Percentiles rank a stretch among this genome's conserved stretches.
Evolutionary conservation across 2,888 invertebrate species (phyloP).

Genomic region (Ashinkailepas kermadecensis): DNA sequence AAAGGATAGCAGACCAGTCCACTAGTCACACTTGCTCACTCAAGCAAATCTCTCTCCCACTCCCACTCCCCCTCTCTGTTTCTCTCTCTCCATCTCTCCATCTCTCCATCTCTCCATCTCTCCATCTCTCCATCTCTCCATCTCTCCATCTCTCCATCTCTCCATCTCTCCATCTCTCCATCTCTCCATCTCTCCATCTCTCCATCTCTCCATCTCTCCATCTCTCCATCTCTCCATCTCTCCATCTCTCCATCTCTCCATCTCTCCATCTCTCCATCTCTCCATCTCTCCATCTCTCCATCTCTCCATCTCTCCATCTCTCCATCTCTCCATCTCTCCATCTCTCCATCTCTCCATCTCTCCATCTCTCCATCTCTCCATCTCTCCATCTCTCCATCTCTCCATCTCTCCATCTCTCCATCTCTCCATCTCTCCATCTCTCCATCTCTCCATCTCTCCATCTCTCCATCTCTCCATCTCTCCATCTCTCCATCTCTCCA

Average conservation of each 20-base stretch:
- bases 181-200: neutral
- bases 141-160: neutral
- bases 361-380: neutral
- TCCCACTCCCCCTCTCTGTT: too few relatives aligned
- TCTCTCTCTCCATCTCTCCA: too few relatives aligned
- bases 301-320: too few relatives aligned
- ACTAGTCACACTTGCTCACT: too few relatives aligned
- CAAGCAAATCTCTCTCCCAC: too few relatives aligned
- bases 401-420: neutral
- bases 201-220: neutral
- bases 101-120: too few relatives aligned
- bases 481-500: too few relatives aligned
- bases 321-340: neutral
- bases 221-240: neutral
- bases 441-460: neutral
- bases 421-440: neutral
- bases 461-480: neutral
- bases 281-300: too few relatives aligned
- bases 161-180: neutral
- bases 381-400: neutral
- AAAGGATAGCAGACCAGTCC: too few relatives aligned
- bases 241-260: neutral
- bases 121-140: neutral
- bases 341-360: neutral
- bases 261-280: neutral